These are phyloP conservation scores for Muraenolepis orangiensis DNA, from an alignment of 2,797 vertebrate genomes.

Conservation along the genomic window DNA sequence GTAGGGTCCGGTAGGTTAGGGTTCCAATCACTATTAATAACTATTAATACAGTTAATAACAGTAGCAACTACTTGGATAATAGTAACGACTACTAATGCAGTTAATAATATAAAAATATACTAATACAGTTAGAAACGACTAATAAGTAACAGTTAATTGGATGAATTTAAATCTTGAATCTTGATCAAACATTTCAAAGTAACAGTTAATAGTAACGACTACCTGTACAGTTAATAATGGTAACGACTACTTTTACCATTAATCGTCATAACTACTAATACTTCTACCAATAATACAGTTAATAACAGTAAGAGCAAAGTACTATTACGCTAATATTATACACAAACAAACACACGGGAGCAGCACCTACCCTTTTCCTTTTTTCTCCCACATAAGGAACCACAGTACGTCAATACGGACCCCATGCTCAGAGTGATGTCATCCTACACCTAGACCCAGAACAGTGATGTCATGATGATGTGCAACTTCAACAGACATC, in stretches of 20 bases:
- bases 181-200: no score
- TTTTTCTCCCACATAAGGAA: slow-evolving; percentile 57
- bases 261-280: no score
- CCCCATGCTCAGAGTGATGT: slow-evolving; percentile 60
- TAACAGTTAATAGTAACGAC: no score
- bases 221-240: no score
- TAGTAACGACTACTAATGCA: neutral
- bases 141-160: no score
- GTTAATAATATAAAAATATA: no score
- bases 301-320: neutral
- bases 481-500: neutral
- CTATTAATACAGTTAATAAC: no score
- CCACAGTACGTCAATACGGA: slow-evolving; percentile 67
- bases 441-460: neutral
- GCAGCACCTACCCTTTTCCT: slow-evolving; percentile 65
- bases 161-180: no score
- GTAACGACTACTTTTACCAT: no score
- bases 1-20: no score
- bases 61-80: no score
- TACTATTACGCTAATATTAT: neutral
- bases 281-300: neutral
- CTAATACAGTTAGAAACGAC: neutral
- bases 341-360: no score
- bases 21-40: neutral
- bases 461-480: neutral